Percentiles rank a stretch among this genome's conserved stretches.
These are phyloP conservation scores for Xerus rutilus DNA, from an alignment of 2,797 vertebrate genomes.

Conservation along the genomic window DNA sequence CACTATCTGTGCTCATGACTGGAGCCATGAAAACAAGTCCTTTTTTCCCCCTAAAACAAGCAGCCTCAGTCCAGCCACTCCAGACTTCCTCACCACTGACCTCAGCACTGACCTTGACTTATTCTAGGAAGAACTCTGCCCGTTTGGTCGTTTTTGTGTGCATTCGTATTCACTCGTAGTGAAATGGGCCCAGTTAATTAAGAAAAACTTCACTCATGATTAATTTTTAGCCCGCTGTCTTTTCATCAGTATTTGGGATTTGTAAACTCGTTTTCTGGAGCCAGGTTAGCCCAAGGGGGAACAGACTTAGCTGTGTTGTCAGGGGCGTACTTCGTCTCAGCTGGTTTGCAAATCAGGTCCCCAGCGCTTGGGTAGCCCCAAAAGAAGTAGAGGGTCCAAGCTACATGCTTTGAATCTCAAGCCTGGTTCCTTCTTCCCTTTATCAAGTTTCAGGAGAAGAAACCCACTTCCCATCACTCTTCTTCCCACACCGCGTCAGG, in stretches of 20 bases:
- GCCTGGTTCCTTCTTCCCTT: background rate
- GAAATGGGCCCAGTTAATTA: background rate
- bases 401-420: background rate
- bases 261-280: background rate
- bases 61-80: conserved; percentile 72
- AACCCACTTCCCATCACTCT: background rate
- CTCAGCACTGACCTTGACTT: conserved; percentile 75
- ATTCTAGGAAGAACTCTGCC: conserved; percentile 78
- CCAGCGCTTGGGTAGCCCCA: background rate
- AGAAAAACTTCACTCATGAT: conserved; percentile 1
- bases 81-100: conserved; percentile 79
- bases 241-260: background rate
- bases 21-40: conserved; percentile 77
- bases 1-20: conserved; percentile 42
- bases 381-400: background rate
- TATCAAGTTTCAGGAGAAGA: background rate
- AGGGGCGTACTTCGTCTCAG: background rate
- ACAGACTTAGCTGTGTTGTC: background rate
- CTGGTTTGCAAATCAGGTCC: background rate
- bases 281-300: background rate
- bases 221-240: background rate
- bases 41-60: conserved; percentile 78
- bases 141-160: conserved; percentile 61
- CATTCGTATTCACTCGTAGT: conserved; percentile 59
- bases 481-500: background rate